These are phyloP conservation scores for Tachuris rubrigastra DNA, from an alignment of 2,113 vertebrate species.

Conservation along the genomic window DNA sequence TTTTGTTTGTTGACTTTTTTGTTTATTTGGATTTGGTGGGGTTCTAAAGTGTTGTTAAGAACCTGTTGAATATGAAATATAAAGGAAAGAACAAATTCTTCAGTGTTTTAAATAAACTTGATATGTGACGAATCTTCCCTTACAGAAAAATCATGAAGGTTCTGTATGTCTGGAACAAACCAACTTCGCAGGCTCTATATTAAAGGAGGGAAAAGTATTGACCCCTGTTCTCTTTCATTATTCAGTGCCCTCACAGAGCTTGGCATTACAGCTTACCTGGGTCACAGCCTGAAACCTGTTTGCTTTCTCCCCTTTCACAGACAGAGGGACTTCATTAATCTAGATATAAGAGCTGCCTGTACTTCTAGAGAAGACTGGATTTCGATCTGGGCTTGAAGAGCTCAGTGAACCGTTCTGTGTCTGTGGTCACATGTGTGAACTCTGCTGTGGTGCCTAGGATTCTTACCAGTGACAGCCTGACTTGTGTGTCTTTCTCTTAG, in stretches of 20 bases:
- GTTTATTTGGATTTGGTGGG: neutral
- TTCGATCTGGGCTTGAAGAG: neutral
- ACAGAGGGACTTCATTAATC: neutral
- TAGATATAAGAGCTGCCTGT: neutral
- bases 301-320: neutral
- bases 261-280: neutral
- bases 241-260: neutral
- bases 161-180: neutral
- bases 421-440: neutral
- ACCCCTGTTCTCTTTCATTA: neutral
- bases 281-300: neutral
- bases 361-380: neutral
- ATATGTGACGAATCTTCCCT: neutral
- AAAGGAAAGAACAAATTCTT: neutral
- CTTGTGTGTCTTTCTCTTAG: neutral
- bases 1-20: neutral
- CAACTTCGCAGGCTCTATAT: fast-evolving
- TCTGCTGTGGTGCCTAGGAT: neutral
- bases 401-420: neutral
- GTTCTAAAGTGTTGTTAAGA: neutral
- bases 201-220: neutral
- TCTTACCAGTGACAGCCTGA: neutral
- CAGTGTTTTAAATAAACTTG: neutral
- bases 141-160: neutral
- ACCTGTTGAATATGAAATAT: neutral